Evolutionary conservation across 2,113 vertebrate species (phyloP).

Genomic region (Romanogobio albipinnatus): DNA sequence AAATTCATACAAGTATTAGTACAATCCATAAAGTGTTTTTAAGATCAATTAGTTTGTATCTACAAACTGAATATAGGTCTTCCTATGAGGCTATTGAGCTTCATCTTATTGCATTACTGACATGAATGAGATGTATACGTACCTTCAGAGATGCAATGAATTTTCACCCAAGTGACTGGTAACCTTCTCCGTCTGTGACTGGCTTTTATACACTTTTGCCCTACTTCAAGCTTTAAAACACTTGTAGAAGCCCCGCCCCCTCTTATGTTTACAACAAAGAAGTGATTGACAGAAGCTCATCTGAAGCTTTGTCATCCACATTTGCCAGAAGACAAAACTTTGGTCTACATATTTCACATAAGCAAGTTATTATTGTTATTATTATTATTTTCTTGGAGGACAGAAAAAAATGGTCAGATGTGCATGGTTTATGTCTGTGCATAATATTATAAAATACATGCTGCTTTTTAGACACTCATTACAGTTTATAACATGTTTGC

Average conservation of each 20-base stretch:
- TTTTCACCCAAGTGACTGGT: not conserved
- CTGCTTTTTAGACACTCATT: too few species aligned
- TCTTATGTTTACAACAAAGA: not conserved
- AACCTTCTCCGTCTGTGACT: not conserved
- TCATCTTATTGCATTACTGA: not conserved
- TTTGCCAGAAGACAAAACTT: not conserved
- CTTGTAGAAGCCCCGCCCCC: not conserved
- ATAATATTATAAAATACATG: not conserved
- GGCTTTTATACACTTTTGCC: not conserved
- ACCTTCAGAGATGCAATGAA: conserved; percentile 8
- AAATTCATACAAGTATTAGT: not conserved
- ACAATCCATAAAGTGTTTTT: not conserved
- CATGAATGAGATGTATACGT: not conserved
- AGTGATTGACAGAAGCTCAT: conserved; percentile 7
- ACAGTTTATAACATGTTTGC: not conserved
- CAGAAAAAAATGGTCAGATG: not conserved
- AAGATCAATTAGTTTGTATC: not conserved
- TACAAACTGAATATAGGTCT: not conserved
- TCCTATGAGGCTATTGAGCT: not conserved
- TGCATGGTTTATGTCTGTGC: not conserved
- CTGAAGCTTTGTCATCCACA: not conserved
- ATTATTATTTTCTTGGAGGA: not conserved
- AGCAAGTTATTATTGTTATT: not conserved
- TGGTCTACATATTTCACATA: not conserved
- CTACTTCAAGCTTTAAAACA: not conserved